These are phyloP conservation scores for Capricornis sumatraensis DNA, from an alignment of 2,113 vertebrate genomes.

Conservation along the genomic window DNA sequence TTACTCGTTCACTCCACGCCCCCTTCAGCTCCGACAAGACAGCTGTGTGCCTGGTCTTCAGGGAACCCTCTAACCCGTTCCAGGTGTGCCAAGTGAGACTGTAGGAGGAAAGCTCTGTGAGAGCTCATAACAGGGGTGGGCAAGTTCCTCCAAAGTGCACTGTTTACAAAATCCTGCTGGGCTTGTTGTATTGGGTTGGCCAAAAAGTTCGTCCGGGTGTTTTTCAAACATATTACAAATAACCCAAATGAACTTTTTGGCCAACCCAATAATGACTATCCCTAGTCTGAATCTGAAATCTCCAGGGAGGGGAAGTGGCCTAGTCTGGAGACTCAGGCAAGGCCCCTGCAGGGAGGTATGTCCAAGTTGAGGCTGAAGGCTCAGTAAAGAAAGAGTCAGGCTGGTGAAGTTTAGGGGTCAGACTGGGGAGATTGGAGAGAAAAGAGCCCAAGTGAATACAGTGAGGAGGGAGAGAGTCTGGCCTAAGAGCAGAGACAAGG, in stretches of 20 bases:
- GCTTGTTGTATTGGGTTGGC: neutral
- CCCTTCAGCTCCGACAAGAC: neutral
- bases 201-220: neutral
- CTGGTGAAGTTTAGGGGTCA: neutral
- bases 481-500: neutral
- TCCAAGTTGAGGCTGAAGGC: neutral
- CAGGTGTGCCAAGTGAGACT: neutral
- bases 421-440: neutral
- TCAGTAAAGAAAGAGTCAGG: neutral
- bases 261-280: neutral
- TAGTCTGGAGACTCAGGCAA: neutral
- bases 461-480: neutral
- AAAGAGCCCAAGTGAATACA: neutral
- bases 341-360: neutral
- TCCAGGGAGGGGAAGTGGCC: neutral
- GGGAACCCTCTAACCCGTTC: neutral
- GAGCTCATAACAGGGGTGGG: neutral
- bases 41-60: neutral
- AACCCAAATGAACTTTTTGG: neutral
- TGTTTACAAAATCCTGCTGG: neutral
- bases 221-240: neutral
- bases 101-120: neutral
- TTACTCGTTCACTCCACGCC: accelerated
- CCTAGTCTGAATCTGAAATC: neutral
- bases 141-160: neutral